phyloP scores from a whole-genome alignment of 2,797 vertebrate genomes.

The Falco peregrinus region DNA sequence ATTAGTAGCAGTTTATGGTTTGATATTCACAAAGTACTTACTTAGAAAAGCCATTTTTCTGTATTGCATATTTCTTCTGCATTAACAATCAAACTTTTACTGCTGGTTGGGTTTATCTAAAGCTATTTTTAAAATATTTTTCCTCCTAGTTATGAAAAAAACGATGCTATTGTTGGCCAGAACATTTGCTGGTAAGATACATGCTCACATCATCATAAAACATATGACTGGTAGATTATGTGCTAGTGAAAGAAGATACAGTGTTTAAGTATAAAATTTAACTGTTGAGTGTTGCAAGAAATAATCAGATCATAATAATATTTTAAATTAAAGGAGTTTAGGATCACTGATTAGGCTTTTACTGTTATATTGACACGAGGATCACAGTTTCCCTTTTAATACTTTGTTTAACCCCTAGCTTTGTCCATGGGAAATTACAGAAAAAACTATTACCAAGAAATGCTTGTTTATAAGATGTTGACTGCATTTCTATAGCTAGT shows the following conservation, averaged over 20 bases:
- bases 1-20: not conserved
- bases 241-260: not conserved
- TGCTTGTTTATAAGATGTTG: not conserved
- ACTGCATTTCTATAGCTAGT: not conserved
- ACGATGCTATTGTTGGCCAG: slow-evolving; percentile 24
- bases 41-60: not conserved
- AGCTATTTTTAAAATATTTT: slow-evolving; percentile 28
- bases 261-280: slow-evolving; percentile 16
- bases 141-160: slow-evolving; percentile 12
- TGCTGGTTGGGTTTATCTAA: slow-evolving; percentile 4
- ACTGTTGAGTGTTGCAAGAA: not conserved
- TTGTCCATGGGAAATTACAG: not conserved
- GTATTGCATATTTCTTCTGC: slow-evolving; percentile 7
- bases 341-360: not conserved
- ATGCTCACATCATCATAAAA: slow-evolving; percentile 26
- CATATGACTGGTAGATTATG: slow-evolving; percentile 7
- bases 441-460: not conserved
- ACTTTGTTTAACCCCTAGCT: not conserved
- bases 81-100: not conserved
- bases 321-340: not conserved
- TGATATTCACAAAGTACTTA: not conserved
- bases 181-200: slow-evolving; percentile 1
- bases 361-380: not conserved
- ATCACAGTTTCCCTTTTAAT: not conserved
- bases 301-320: not conserved